Evolutionary conservation across 1,140 invertebrate genomes (phyloP), one percentile per base, ranked within the genome.

Genomic region (Phymorhynchus buccinoides): DNA sequence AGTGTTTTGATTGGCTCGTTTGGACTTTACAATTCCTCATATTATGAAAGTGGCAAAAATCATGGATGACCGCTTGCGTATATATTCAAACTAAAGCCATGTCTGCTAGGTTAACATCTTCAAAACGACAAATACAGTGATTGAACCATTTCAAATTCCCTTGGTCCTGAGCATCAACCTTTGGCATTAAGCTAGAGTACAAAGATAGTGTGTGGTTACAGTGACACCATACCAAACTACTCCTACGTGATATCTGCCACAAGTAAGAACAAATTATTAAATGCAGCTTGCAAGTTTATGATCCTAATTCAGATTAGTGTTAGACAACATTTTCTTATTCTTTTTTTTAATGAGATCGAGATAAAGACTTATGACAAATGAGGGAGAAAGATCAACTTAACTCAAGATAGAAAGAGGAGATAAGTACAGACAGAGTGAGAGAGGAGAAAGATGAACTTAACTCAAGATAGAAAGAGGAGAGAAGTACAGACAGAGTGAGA

Each of bases 131-230:
- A 75, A 39, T 39, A 39, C 18, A 41, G 32, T 39, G 37, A 37
- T 75, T 75, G 37, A 75, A 27, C 73, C 7, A 27, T 75, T 37
- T 75, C 35, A 75, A 16, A 18, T 41, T 75, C 18, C 16, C 37
- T 75, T 37, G 32, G 73, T 71, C 81, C 81, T 83, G 81, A 83
- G 81, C 62, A 83, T 71, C 39, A 71, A 83, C 68, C 81, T 83
- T 83, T 83, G 81, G 81, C 81, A 83, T 83, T 83, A 3, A 81
- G 80, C 80, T 81, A 22, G 52, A 18, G 66, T 66, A 81, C 80
- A 81, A 41, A 39, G 27, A 14, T 75, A 75, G 18, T 1, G n/a
- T 9, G 22, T 27, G 73, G 42, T 41, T 75, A 75, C 73, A 75
- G 37, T 27, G 18, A 75, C 37, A 75, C 18, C 18, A 27, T 75